Evolutionary conservation across 2,888 invertebrate genomes (phyloP), one percentile per base, ranked within the genome.

Genomic region (Eilema sororculum): DNA sequence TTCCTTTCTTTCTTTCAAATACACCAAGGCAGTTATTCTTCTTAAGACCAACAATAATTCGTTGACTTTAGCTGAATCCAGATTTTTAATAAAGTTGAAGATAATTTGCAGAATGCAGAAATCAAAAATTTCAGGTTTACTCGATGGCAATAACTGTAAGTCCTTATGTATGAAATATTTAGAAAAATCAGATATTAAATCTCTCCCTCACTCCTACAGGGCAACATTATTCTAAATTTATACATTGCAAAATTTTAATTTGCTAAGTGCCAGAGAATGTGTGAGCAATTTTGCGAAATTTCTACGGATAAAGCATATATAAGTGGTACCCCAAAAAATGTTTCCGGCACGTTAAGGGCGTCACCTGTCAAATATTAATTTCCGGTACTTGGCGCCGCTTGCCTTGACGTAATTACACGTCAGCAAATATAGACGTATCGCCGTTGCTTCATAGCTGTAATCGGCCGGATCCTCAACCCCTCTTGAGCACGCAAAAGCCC

Each of bases 361-460:
- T 83, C 81, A 90, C 89, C 90, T 89, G 90, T 86, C 89, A 87
- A 87, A 90, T 90, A 91, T 91, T 93, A 93, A 94, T 94, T 93
- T 94, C 94, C 93, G 93, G 87, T 75, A 85, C 89, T 89, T 86
- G 87, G 87, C 85, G 82, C 79, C 82, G 82, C 83, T 81, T 84
- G 80, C 82, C 86, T 82, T 63, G 69, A 73, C 80, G 84, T 86
- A 88, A 91, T 90, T 89, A 87, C 84, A 82, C 79, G 84, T 87
- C 87, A 86, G 88, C 86, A 86, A 88, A 91, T 86, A 87, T 86
- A 86, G 83, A 85, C 83, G 79, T 85, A 84, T 83, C 80, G 79
- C 74, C 74, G 77, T 74, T 74, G 67, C 67, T 62, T 71, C 68
- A 63, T 72, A 74, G 66, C 65, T 52, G n/a, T 52, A 52, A 68